phyloP scores from a whole-genome alignment of 2,888 invertebrate species.

The Pteria penguin region DNA sequence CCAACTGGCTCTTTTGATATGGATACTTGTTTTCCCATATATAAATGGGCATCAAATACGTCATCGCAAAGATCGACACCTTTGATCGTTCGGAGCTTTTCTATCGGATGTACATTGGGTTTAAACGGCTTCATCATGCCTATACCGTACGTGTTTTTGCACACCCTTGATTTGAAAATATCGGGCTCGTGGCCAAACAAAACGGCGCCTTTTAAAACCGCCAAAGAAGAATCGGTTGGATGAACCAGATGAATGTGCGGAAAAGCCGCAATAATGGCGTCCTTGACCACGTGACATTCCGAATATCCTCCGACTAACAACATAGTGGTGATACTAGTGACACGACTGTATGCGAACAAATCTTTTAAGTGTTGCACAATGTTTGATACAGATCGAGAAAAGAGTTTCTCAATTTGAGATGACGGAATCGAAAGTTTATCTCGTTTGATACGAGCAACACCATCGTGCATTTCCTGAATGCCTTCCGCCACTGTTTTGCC shows the following conservation, averaged over 20 bases:
- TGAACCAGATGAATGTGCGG: slow-evolving; percentile 29
- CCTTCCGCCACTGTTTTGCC: slow-evolving; percentile 12
- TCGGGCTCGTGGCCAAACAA: slow-evolving; percentile 36
- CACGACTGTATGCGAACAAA: background rate
- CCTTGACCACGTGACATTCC: slow-evolving; percentile 25
- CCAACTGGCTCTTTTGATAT: background rate
- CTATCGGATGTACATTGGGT: slow-evolving; percentile 5
- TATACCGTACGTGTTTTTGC: slow-evolving; percentile 39
- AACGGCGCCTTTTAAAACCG: slow-evolving; percentile 41
- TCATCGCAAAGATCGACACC: slow-evolving; percentile 27
- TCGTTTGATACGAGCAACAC: slow-evolving; percentile 19
- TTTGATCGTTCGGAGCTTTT: slow-evolving; percentile 8
- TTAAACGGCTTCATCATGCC: slow-evolving; percentile 20
- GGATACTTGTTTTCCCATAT: slow-evolving; percentile 23
- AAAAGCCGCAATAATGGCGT: slow-evolving; percentile 13
- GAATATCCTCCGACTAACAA: slow-evolving; percentile 38
- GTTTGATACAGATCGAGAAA: slow-evolving; percentile 24
- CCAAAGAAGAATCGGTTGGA: slow-evolving; percentile 22
- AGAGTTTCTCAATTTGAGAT: slow-evolving; percentile 15
- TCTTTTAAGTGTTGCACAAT: slow-evolving; percentile 30
- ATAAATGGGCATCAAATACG: slow-evolving; percentile 31
- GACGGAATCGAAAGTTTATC: slow-evolving; percentile 35
- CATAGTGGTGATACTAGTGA: slow-evolving; percentile 14
- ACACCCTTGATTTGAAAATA: slow-evolving; percentile 29
- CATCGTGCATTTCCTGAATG: background rate